Percentiles rank a stretch among this genome's conserved stretches.
phyloP scores from a whole-genome alignment of 23 tunicate genomes.

The Trididemnum miniatum region DNA sequence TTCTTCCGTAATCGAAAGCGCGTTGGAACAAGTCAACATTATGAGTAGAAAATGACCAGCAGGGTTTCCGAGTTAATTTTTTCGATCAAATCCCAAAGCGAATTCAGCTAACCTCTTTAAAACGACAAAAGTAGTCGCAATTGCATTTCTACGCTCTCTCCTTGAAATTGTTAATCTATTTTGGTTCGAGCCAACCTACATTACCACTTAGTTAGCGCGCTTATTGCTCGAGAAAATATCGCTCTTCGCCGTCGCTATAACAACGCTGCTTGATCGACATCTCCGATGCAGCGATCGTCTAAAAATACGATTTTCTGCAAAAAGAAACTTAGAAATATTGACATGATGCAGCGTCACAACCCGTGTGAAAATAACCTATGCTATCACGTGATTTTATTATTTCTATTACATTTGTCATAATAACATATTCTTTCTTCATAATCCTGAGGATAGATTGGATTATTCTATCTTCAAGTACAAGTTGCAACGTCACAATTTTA shows the following conservation, averaged over 20 bases:
- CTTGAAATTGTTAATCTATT: conserved; percentile 64
- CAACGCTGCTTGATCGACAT: background rate
- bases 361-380: background rate
- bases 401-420: too few relatives aligned
- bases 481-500: background rate
- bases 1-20: background rate
- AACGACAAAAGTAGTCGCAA: conserved; percentile 25
- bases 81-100: conserved; percentile 36
- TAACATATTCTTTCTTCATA: background rate
- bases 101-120: conserved; percentile 39
- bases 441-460: background rate
- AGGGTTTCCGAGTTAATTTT: background rate
- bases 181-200: conserved; percentile 10
- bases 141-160: conserved; percentile 39
- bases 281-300: background rate
- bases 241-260: background rate
- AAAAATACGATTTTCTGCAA: background rate
- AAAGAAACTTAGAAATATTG: background rate
- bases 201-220: background rate
- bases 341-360: background rate
- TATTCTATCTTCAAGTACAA: background rate
- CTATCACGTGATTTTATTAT: too few relatives aligned
- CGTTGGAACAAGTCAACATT: background rate
- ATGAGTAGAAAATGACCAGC: background rate
- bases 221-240: conserved; percentile 27